Percentiles rank a stretch among this genome's conserved stretches.
Evolutionary conservation across 2,797 vertebrate genomes (phyloP).

Genomic region (Vireo griseus): DNA sequence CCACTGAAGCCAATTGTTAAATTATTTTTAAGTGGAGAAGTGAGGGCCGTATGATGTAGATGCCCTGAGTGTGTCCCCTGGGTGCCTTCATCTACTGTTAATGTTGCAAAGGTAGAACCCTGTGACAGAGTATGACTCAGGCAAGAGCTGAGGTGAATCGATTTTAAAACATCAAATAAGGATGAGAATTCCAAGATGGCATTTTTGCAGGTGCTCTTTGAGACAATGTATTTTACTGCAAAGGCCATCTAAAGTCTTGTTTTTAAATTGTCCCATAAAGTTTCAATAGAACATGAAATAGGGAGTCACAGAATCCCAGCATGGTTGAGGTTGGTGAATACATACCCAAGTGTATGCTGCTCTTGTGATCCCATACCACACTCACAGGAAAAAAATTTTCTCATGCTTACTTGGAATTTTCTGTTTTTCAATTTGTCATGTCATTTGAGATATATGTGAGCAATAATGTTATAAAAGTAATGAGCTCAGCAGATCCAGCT

Average conservation of each 20-base stretch:
- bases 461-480: neutral
- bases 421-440: neutral
- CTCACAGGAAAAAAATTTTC: neutral
- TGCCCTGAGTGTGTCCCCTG: neutral
- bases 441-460: neutral
- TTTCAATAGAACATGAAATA: neutral
- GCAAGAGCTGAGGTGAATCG: neutral
- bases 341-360: neutral
- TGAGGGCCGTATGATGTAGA: neutral
- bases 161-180: neutral
- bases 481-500: neutral
- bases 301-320: neutral
- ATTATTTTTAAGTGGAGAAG: neutral
- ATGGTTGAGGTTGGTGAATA: neutral
- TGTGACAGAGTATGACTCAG: neutral
- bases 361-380: neutral
- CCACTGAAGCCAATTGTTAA: neutral
- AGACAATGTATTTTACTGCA: neutral
- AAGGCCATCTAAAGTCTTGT: neutral
- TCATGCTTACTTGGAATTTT: neutral
- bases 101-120: neutral
- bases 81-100: rapidly evolving
- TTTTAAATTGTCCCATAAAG: neutral
- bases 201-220: neutral
- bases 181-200: neutral